Base-by-base conservation (phyloP, 2,797 vertebrate genomes). In the Florisuga fusca region DNA sequence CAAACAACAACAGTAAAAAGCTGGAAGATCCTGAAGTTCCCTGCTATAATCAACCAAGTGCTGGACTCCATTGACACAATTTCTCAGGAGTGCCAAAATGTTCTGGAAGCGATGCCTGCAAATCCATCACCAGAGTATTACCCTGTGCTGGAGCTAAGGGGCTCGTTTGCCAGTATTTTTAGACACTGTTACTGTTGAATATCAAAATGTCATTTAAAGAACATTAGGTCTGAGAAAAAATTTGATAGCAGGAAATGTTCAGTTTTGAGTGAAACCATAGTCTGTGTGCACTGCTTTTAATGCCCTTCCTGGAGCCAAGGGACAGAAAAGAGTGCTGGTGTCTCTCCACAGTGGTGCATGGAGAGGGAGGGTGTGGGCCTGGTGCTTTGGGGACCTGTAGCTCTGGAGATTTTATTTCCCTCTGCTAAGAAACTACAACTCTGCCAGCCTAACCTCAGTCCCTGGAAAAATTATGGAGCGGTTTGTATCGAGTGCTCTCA, bases 1-100 rank as follows among this genome's bases (percentile, higher is more conserved):
- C 46, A 77, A 48, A 41, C 46, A 77, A 48, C 25, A 62, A n/a
- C 54, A 88, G 63, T 59, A 53, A 66, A 51, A 84, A 63, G 34
- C 74, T 91, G 63, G 15, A 73, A 54, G 83, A 84, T 41, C 38
- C 38, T 41, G 38, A 41, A 99, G 99, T 99, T 99, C 97, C 99
- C 99, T 14, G 96, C 98, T 4, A 97, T 99, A 68, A 97, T 99
- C 98, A 97, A 96, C 38, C 99, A 99, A 0, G 98, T 99, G 83
- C 98, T 99, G 75, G 98, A 98, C 90, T 99, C 99, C 0, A 98
- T 99, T 3, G 97, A 99, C 16, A 99, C 98, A 15, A 97, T 99
- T 96, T 99, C 99, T 94, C 98, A 97, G 91, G 98, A 98, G 82
- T 99, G 99, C 95, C 99, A 99, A 96, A 98, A 96, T 17, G 97